phyloP scores from a whole-genome alignment of 2,888 invertebrate species.

The Schizotus pectinicornis region DNA sequence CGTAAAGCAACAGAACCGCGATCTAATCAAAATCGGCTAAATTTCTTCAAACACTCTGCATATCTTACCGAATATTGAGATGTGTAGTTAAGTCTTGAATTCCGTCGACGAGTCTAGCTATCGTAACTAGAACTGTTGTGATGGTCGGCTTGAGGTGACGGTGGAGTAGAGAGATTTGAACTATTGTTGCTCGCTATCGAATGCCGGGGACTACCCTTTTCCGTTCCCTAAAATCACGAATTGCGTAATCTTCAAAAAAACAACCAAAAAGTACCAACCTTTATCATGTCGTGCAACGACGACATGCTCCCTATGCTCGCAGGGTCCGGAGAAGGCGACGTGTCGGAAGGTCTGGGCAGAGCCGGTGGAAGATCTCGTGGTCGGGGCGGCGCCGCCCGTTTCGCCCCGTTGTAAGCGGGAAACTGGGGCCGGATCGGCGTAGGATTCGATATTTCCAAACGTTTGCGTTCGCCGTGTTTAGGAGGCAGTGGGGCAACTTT shows the following conservation, averaged over 20 bases:
- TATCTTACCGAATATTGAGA: too few species aligned
- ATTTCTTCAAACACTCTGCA: too few species aligned
- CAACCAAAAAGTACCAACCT: constrained; percentile 55
- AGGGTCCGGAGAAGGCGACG: constrained; percentile 61
- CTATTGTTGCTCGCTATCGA: constrained; percentile 78
- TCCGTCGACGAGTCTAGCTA: constrained; percentile 58
- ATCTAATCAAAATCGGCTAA: constrained; percentile 5
- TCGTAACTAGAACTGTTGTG: constrained; percentile 71
- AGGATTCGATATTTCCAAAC: constrained; percentile 58
- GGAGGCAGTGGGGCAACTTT: constrained; percentile 66
- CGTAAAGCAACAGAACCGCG: constrained; percentile 16
- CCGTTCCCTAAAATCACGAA: constrained; percentile 48
- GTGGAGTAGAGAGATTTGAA: constrained; percentile 75
- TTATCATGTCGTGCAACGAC: constrained; percentile 76
- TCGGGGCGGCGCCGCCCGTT: constrained; percentile 65
- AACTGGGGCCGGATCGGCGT: constrained; percentile 58
- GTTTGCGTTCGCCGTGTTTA: constrained; percentile 56
- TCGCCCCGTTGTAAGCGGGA: constrained; percentile 58
- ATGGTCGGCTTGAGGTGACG: constrained; percentile 71
- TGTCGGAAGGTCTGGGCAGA: constrained; percentile 60
- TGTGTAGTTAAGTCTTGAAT: constrained; percentile 7
- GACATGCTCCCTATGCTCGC: constrained; percentile 79
- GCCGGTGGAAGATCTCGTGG: constrained; percentile 67
- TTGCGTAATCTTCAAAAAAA: constrained; percentile 1
- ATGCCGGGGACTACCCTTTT: constrained; percentile 67